phyloP scores from a whole-genome alignment of 1,140 invertebrate species.

The Drosophila ercepeae region DNA sequence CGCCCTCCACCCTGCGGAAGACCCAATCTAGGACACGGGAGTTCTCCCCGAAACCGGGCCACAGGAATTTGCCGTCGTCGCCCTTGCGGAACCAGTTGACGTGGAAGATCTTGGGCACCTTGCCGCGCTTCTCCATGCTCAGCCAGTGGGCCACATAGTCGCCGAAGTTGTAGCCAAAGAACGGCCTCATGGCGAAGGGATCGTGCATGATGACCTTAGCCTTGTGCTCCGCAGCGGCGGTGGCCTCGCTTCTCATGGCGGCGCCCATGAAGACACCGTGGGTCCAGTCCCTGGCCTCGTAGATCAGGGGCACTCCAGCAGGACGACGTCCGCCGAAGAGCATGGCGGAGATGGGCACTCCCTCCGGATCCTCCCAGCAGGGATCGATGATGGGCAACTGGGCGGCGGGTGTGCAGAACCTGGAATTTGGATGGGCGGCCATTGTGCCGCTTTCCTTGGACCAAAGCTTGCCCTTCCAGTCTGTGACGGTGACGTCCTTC shows the following conservation, averaged over 20 bases:
- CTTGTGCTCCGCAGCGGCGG: slow-evolving; percentile 96
- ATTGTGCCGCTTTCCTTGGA: slow-evolving; percentile 86
- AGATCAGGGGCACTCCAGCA: slow-evolving; percentile 94
- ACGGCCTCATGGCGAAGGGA: slow-evolving; percentile 97
- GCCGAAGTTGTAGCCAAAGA: slow-evolving; percentile 98
- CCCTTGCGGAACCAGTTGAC: slow-evolving; percentile 97
- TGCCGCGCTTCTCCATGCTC: slow-evolving; percentile 87
- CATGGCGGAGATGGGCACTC: slow-evolving; percentile 96
- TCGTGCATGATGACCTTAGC: slow-evolving; percentile 96
- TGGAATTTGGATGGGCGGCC: slow-evolving; percentile 94
- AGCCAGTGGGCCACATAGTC: slow-evolving; percentile 96
- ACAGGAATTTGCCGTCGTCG: slow-evolving; percentile 90
- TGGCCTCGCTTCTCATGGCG: slow-evolving; percentile 95
- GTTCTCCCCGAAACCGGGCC: slow-evolving; percentile 97
- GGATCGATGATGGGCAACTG: slow-evolving; percentile 96
- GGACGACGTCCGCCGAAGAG: slow-evolving; percentile 96
- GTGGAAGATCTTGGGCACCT: slow-evolving; percentile 93
- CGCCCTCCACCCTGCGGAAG: slow-evolving; percentile 89
- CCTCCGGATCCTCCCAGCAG: slow-evolving; percentile 89
- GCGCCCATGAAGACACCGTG: slow-evolving; percentile 97
- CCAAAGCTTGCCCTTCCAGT: slow-evolving; percentile 91
- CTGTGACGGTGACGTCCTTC: slow-evolving; percentile 86
- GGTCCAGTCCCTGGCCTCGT: slow-evolving; percentile 93
- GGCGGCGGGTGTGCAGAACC: slow-evolving; percentile 94
- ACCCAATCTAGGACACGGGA: slow-evolving; percentile 95